Percentiles rank a stretch among this genome's conserved stretches.
Conservation (phyloP, 2,888 invertebrate species). For the Hydrotaea diabolus region DNA sequence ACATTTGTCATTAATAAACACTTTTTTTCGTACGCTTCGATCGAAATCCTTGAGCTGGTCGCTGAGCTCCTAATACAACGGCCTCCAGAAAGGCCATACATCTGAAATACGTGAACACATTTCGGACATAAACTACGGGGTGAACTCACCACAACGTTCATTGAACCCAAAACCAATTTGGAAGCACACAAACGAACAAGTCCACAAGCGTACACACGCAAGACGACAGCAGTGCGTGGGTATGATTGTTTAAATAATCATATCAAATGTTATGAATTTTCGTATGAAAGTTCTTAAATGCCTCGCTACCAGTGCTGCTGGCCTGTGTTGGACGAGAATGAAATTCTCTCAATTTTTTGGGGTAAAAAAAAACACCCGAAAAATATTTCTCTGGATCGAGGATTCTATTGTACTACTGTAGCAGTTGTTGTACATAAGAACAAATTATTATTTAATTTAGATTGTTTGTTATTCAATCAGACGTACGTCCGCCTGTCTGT, state of each 20-base stretch:
- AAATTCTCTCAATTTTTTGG: slow-evolving; percentile 55
- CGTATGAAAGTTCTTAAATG: background rate
- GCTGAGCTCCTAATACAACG: slow-evolving; percentile 61
- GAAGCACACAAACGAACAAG: background rate
- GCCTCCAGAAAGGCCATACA: slow-evolving; percentile 61
- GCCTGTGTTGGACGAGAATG: slow-evolving; percentile 36
- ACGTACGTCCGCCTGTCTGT: too few species aligned
- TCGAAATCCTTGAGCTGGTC: slow-evolving; percentile 52
- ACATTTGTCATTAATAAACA: background rate
- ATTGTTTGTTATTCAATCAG: slow-evolving; percentile 19
- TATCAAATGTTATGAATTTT: background rate
- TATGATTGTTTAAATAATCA: background rate
- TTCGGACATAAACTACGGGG: slow-evolving; percentile 1
- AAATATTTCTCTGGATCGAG: slow-evolving; percentile 12
- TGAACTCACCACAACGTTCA: background rate
- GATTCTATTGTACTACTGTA: background rate
- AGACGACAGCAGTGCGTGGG: background rate
- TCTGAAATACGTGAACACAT: background rate
- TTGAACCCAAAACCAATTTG: background rate
- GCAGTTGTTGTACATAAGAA: background rate
- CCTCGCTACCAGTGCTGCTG: background rate
- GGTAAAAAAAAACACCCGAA: background rate
- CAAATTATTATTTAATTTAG: slow-evolving; percentile 5
- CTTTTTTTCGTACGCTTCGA: background rate
- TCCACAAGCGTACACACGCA: background rate